Conservation (phyloP, 64 coral and sea anemone genomes). For the Catalaphyllia jardinei region DNA sequence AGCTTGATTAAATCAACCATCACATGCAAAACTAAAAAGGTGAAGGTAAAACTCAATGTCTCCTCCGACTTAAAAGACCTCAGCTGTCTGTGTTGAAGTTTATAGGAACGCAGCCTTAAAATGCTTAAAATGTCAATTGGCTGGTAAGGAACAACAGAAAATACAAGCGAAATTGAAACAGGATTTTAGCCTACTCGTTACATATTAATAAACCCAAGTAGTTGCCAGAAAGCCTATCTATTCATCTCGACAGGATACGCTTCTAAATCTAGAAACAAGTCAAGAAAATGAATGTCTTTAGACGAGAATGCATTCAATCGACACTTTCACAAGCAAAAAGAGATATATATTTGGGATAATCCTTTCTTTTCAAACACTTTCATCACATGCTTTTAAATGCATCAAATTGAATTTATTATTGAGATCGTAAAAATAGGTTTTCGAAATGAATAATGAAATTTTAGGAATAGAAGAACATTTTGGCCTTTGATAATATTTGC, state of each 20-base stretch:
- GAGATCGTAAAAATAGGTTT: neutral
- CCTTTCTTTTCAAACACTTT: neutral
- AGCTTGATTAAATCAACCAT: neutral
- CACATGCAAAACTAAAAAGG: neutral
- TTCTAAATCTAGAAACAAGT: neutral
- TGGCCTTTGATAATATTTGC: neutral
- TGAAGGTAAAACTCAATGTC: neutral
- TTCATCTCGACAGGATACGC: neutral
- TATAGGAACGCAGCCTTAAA: no score
- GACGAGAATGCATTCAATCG: neutral
- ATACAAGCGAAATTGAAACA: neutral
- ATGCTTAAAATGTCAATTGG: no score
- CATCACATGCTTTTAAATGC: neutral
- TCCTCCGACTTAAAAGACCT: no score
- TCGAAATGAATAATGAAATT: neutral
- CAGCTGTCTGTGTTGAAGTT: no score
- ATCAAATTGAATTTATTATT: neutral
- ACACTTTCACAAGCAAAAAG: neutral
- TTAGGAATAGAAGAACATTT: neutral
- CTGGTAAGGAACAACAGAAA: no score
- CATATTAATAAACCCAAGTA: neutral
- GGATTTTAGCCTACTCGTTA: neutral
- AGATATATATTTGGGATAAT: neutral
- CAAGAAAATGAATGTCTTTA: conserved; percentile 25
- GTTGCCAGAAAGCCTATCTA: neutral